Conservation (phyloP, 2,113 vertebrate genomes). For the Dicrurus megarhynchus region DNA sequence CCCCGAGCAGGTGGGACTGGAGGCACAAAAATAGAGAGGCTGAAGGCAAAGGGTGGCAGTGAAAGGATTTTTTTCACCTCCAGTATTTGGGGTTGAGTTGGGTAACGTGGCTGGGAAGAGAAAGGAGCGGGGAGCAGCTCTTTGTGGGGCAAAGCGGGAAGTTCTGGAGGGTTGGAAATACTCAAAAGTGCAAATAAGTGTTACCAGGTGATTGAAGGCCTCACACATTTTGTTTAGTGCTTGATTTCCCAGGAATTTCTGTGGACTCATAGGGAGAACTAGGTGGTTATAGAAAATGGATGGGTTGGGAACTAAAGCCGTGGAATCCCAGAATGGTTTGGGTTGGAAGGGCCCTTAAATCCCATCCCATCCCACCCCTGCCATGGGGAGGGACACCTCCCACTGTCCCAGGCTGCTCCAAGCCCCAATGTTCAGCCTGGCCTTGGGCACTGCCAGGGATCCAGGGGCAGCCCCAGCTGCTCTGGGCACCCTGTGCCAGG, state of each 20-base stretch:
- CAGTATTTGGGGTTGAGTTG: not conserved
- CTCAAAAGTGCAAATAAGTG: not conserved
- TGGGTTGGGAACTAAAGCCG: not conserved
- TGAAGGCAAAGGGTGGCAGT: not conserved
- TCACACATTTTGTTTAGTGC: fast-evolving
- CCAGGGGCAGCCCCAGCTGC: not conserved
- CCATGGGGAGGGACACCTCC: not conserved
- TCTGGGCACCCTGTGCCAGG: not conserved
- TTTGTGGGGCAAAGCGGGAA: not conserved
- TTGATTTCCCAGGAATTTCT: not conserved
- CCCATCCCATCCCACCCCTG: fast-evolving
- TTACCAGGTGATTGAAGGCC: not conserved
- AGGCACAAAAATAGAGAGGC: not conserved
- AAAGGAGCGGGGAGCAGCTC: not conserved
- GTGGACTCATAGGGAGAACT: fast-evolving
- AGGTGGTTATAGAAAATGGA: not conserved
- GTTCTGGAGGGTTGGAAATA: not conserved
- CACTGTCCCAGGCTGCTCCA: not conserved
- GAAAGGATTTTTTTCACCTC: not conserved
- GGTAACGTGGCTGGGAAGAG: not conserved
- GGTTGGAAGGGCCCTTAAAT: fast-evolving
- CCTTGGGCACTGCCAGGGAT: not conserved
- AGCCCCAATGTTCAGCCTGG: not conserved
- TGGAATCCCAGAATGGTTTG: not conserved
- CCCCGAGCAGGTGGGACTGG: not conserved